phyloP scores from a whole-genome alignment of 2,888 invertebrate species.

The Cephus runcator region DNA sequence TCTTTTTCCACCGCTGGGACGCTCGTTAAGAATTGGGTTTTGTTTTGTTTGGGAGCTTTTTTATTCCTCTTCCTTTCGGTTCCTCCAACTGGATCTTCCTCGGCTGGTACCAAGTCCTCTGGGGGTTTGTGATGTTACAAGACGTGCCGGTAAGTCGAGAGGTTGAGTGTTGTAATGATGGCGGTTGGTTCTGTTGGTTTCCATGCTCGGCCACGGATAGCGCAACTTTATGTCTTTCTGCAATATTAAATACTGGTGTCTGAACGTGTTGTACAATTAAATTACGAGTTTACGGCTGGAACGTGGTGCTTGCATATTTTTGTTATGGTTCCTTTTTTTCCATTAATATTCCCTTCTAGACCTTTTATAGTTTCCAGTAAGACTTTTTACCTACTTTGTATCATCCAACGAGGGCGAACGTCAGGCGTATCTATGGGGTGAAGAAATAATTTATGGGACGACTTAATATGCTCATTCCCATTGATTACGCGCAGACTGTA shows the following conservation, averaged over 20 bases:
- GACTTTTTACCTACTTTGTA: not conserved
- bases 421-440: not conserved
- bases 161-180: constrained; percentile 37
- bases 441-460: not conserved
- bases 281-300: constrained; percentile 34
- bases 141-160: constrained; percentile 32
- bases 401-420: not conserved
- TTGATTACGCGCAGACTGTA: not conserved
- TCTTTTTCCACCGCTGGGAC: not conserved
- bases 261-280: constrained; percentile 35
- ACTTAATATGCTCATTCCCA: not conserved
- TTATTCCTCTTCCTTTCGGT: not conserved
- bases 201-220: constrained; percentile 21
- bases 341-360: not conserved
- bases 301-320: not conserved
- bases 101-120: not conserved
- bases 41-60: not conserved
- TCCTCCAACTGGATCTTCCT: not conserved
- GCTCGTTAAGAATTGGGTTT: not conserved
- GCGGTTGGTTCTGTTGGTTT: constrained; percentile 1
- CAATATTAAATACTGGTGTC: constrained; percentile 30
- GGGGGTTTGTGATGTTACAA: constrained; percentile 33
- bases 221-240: constrained; percentile 46
- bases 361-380: not conserved
- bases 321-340: not conserved